phyloP scores from a whole-genome alignment of 2,888 invertebrate genomes.

The Tiliacea aurago region DNA sequence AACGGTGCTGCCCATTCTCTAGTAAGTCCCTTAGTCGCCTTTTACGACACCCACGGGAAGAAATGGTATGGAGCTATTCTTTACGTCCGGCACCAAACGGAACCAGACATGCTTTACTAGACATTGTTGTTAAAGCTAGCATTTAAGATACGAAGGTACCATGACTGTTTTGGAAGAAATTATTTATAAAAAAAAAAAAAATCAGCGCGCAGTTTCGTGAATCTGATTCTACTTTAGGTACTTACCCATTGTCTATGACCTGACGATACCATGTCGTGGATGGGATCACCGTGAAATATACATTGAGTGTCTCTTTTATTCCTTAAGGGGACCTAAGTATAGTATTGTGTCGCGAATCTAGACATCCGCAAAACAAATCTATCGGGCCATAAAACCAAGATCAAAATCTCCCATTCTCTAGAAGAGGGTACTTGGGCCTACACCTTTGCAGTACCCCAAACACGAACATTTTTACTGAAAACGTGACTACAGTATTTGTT shows the following conservation, averaged over 20 bases:
- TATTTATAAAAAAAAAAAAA: neutral
- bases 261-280: neutral
- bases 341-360: conserved; percentile 51
- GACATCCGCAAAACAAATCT: conserved; percentile 61
- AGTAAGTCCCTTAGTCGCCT: too few species aligned
- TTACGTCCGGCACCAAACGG: too few species aligned
- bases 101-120: neutral
- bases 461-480: conserved; percentile 86
- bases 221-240: neutral
- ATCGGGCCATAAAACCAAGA: conserved; percentile 61
- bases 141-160: neutral
- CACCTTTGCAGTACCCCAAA: conserved; percentile 69
- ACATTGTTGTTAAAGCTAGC: neutral
- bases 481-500: conserved; percentile 91
- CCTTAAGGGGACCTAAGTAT: conserved; percentile 53
- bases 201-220: neutral
- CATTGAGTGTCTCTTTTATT: conserved; percentile 27
- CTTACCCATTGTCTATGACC: neutral
- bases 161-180: neutral
- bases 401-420: conserved; percentile 64
- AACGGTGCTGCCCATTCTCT: too few species aligned
- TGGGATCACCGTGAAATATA: conserved; percentile 15
- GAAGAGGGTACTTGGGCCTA: conserved; percentile 52
- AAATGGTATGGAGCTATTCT: too few species aligned
- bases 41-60: too few species aligned